Base-by-base conservation (phyloP, 2,797 vertebrate genomes). In the Eremophila alpestris region DNA sequence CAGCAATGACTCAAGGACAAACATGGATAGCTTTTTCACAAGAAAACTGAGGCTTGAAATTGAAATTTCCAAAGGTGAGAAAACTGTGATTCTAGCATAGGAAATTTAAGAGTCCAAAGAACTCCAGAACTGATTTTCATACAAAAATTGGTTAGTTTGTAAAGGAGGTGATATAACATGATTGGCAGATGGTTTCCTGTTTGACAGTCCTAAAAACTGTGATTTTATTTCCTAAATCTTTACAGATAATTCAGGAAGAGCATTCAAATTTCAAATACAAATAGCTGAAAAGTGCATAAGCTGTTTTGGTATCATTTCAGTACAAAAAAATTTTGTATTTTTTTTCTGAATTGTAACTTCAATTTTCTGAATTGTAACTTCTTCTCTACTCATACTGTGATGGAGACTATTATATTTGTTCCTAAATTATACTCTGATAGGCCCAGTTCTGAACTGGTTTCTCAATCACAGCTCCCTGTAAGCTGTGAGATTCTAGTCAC, bases 141-240 rank as follows among this genome's bases (percentile, higher is more conserved):
- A 21, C 26, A 64, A 83, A 78, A 14, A 29, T 86, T 48, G 2
- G 13, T 68, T 75, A 64, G 27, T 52, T 75, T 83, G 32, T 75
- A 54, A 60, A 71, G 18, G 12, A 45, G 15, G 9, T 73, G 63
- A 36, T 58, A 58, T 16, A 67, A 52, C 9, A 17, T 34, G 51
- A 52, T 30, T 88, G 83, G 16, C 58, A 91, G 79, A 56, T 68
- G 38, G 32, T 80, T 88, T 94, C 56, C 38, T 80, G 15, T 56
- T 93, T 4, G 3, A 49, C 46, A 27, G 32, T 83, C 46, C 38
- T 83, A 67, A 90, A 87, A 43, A 41, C 22, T 46, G 30, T 83
- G 38, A 60, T 86, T 86, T 91, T 85, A 46, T 91, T 94, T 81
- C 48, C 51, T 91, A 71, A 90, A 64, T 29, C 13, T 94, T 80